Evolutionary conservation across 2,888 invertebrate species (phyloP), one percentile per base, ranked within the genome.

Genomic region (Brachypterus glaber): DNA sequence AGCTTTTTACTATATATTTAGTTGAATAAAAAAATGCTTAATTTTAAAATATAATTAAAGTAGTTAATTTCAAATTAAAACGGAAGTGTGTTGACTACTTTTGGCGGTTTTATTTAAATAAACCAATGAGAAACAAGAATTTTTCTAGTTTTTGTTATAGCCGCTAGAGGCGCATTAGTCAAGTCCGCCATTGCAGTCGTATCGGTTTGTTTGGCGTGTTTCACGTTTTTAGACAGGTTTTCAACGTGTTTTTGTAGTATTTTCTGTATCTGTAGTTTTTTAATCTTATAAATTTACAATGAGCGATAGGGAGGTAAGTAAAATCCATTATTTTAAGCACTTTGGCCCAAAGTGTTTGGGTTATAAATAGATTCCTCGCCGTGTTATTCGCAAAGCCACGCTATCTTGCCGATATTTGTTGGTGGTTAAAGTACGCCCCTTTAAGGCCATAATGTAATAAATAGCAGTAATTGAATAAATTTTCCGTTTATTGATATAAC

Each of bases 221-320:
- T 27, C 8, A 13, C 27, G 27, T 27, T 5, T 11, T 4, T 27
- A 11, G 8, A 5, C 11, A 9, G 8, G 8, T 27, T 27, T 9
- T 27, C 8, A 11, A 11, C 27, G 5, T 4, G 12, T 9, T 9
- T 13, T 27, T 27, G 27, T 27, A 13, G 11, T 11, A 5, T 11
- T 27, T 27, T 11, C 4, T 11, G 27, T 29, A 40, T 27, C 35
- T 34, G 33, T 26, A 29, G 17, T 33, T 34, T 40, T 25, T 39
- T 40, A n/a, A n/a, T n/a, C n/a, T n/a, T n/a, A n/a, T n/a, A n/a
- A n/a, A n/a, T 33, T 25, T 32, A 31, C 24, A 41, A 59, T 60
- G 60, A 60, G 58, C 45, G 58, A 58, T 46, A 52, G 58, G 50
- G 59, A 59, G 57, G 59, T 60, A 47, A 50, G 53, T 51, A 34